These are phyloP conservation scores for Chrysopilus asiliformis DNA, from an alignment of 2,888 invertebrate genomes.

Conservation along the genomic window DNA sequence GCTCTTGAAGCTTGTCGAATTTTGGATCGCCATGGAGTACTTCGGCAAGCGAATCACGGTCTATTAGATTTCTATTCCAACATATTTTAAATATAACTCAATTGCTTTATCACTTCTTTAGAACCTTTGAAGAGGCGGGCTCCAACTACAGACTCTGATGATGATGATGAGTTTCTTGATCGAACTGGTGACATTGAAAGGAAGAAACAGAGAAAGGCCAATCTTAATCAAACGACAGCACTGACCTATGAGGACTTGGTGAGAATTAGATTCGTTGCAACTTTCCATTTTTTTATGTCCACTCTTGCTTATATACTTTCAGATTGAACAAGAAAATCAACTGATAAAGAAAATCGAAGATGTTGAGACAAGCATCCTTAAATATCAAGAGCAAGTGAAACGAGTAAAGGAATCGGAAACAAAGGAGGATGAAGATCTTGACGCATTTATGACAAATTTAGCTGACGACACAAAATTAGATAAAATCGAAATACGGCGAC, in stretches of 20 bases:
- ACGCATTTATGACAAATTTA: conserved; percentile 67
- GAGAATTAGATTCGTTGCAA: conserved; percentile 18
- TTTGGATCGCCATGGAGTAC: conserved; percentile 72
- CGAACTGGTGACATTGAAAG: conserved; percentile 85
- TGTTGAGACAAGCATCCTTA: conserved; percentile 41
- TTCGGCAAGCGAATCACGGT: conserved; percentile 81
- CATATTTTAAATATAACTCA: background rate
- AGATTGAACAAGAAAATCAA: conserved; percentile 23
- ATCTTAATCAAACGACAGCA: conserved; percentile 24
- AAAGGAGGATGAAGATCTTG: conserved; percentile 57
- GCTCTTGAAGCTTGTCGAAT: conserved; percentile 90
- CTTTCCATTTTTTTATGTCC: background rate
- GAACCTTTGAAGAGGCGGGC: conserved; percentile 69
- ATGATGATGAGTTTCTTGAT: conserved; percentile 92
- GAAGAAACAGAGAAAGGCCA: conserved; percentile 56
- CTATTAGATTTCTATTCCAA: conserved; percentile 17
- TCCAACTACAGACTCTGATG: conserved; percentile 73
- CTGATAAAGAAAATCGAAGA: conserved; percentile 46
- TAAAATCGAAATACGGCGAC: conserved; percentile 49
- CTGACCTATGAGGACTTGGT: conserved; percentile 56
- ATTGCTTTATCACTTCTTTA: conserved; percentile 24
- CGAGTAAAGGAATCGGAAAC: conserved; percentile 23
- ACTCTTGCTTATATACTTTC: background rate
- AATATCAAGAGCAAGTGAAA: conserved; percentile 36
- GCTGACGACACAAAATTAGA: conserved; percentile 44